These are phyloP conservation scores for Clarias platycephalus DNA, from an alignment of 2,797 vertebrate genomes.

Conservation along the genomic window DNA sequence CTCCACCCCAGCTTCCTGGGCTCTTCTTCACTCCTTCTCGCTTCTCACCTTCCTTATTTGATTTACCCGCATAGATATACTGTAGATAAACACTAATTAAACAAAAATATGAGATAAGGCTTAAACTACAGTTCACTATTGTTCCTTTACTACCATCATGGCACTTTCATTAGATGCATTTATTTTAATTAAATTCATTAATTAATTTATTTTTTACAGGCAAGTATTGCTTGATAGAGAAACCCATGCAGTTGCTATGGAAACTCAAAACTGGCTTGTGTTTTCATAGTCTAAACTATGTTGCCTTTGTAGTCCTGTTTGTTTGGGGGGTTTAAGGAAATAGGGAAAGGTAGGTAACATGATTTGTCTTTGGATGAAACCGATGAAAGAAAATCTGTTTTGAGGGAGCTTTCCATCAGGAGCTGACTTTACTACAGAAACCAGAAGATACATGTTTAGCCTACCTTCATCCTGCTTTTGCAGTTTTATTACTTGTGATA, in stretches of 20 bases:
- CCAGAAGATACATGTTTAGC: neutral
- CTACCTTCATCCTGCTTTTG: neutral
- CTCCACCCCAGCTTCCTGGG: neutral
- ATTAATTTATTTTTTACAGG: conserved; percentile 16
- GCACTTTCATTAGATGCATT: conserved; percentile 8
- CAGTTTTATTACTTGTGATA: neutral
- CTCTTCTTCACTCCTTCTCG: neutral
- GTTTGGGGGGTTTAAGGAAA: neutral
- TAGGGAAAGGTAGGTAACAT: neutral
- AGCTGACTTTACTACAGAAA: neutral
- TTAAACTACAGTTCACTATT: neutral
- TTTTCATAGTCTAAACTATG: conserved; percentile 22
- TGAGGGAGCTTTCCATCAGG: neutral
- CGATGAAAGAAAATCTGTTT: neutral
- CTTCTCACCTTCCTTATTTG: neutral
- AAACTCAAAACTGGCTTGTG: conserved; percentile 54
- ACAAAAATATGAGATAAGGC: neutral
- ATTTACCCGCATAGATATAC: neutral
- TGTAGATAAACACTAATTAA: conserved; percentile 17
- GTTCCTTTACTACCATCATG: conserved; percentile 4
- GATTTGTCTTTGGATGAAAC: conserved; percentile 3
- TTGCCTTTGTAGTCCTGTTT: neutral
- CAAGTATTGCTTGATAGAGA: conserved; percentile 65
- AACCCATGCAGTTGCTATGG: conserved; percentile 74
- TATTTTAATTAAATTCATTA: too few species aligned